phyloP scores from a whole-genome alignment of 2,113 vertebrate species.

The Tautogolabrus adspersus region DNA sequence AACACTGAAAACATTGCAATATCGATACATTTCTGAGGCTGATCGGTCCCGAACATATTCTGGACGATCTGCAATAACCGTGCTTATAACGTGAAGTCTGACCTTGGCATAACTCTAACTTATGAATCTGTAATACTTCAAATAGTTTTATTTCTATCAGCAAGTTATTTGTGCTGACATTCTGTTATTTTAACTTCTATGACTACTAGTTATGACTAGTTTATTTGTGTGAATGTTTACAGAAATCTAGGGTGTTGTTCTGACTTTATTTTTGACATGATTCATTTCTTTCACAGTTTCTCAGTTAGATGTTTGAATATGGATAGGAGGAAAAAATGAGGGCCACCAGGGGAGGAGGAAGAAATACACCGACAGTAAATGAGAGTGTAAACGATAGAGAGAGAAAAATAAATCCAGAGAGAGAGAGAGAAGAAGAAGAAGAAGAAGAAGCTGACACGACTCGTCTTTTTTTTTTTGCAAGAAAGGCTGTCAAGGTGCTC shows the following conservation, averaged over 20 bases:
- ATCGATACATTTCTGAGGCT: too few relatives aligned
- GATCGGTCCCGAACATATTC: too few relatives aligned
- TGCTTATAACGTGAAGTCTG: too few relatives aligned
- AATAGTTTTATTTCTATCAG: too few relatives aligned
- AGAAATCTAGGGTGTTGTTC: not conserved
- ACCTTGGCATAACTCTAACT: too few relatives aligned
- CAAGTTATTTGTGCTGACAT: not conserved
- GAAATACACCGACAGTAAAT: slow-evolving; percentile 22
- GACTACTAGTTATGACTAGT: too few relatives aligned
- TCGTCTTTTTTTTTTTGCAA: slow-evolving; percentile 32
- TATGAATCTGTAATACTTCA: too few relatives aligned
- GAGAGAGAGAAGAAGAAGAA: not conserved
- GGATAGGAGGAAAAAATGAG: not conserved
- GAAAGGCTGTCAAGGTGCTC: slow-evolving; percentile 65
- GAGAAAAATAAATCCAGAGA: slow-evolving; percentile 7
- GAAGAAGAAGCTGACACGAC: slow-evolving; percentile 28
- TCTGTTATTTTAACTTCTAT: too few relatives aligned
- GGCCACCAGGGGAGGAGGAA: not conserved
- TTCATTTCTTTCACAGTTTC: not conserved
- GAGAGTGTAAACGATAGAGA: slow-evolving; percentile 6
- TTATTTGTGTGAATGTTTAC: too few relatives aligned
- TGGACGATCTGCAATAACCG: too few relatives aligned
- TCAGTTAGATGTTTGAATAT: not conserved
- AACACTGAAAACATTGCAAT: too few relatives aligned
- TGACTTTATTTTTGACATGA: not conserved